Evolutionary conservation across 2,113 vertebrate species (phyloP).

Genomic region (Bombycilla garrulus): DNA sequence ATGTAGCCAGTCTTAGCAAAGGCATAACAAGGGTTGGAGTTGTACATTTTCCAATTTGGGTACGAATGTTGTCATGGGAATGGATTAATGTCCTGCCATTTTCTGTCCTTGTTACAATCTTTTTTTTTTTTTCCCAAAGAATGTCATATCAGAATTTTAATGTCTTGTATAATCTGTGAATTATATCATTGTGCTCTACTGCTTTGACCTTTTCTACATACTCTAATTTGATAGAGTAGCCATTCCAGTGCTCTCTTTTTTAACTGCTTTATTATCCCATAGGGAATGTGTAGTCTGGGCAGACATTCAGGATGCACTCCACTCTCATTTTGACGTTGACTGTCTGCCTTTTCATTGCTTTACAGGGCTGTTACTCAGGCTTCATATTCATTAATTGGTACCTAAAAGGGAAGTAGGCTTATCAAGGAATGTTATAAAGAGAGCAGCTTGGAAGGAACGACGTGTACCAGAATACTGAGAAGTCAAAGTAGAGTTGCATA

Average conservation of each 20-base stretch:
- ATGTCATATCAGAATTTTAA: slow-evolving; percentile 67
- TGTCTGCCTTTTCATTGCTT: slow-evolving; percentile 26
- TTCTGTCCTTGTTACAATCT: slow-evolving; percentile 55
- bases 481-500: background rate
- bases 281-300: slow-evolving; percentile 31
- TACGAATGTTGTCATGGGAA: slow-evolving; percentile 45
- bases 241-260: slow-evolving; percentile 47
- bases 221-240: slow-evolving; percentile 71
- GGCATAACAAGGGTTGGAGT: slow-evolving; percentile 5
- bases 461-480: background rate
- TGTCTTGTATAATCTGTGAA: slow-evolving; percentile 70
- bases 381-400: slow-evolving; percentile 38
- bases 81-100: slow-evolving; percentile 53
- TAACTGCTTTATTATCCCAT: slow-evolving; percentile 62
- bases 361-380: slow-evolving; percentile 6
- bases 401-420: slow-evolving; percentile 3
- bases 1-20: background rate
- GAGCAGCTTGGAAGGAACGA: background rate
- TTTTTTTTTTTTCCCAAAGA: slow-evolving; percentile 51
- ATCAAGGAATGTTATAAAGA: background rate
- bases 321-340: background rate
- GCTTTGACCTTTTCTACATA: slow-evolving; percentile 73
- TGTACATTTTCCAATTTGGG: slow-evolving; percentile 35
- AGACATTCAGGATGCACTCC: slow-evolving; percentile 55
- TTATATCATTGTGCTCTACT: slow-evolving; percentile 67